Evolutionary conservation across 2,888 invertebrate species (phyloP).

Genomic region (Drosophila setosimentum): DNA sequence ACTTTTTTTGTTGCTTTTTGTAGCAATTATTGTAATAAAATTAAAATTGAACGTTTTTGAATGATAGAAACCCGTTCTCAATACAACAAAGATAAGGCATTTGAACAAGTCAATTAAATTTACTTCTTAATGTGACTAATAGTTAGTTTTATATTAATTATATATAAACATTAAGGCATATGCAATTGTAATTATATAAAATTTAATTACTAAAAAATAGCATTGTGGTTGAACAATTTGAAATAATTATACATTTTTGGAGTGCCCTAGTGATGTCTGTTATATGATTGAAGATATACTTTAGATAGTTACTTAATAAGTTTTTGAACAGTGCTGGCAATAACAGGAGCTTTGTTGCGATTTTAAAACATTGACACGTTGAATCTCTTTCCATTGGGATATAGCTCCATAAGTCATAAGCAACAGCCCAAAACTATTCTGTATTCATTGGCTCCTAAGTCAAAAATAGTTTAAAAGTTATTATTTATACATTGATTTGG

Average conservation of each 20-base stretch:
- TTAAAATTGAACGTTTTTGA: neutral
- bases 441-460: too few relatives aligned
- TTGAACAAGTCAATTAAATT: neutral
- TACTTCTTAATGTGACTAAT: neutral
- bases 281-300: rapidly evolving
- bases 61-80: neutral
- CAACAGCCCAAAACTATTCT: neutral
- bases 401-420: neutral
- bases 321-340: neutral
- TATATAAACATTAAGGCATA: too few relatives aligned
- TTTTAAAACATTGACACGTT: neutral
- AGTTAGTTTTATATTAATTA: too few relatives aligned
- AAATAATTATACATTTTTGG: rapidly evolving
- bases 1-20: rapidly evolving
- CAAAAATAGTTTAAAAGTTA: neutral
- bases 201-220: too few relatives aligned
- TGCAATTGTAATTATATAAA: too few relatives aligned
- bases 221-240: rapidly evolving
- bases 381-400: neutral
- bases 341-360: too few relatives aligned
- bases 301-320: neutral
- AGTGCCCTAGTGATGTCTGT: neutral
- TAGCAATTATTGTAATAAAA: neutral
- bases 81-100: neutral
- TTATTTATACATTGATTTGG: neutral